Evolutionary conservation across 2,797 vertebrate species (phyloP), one percentile per base, ranked within the genome.

Genomic region (Orientallactaga sibirica): DNA sequence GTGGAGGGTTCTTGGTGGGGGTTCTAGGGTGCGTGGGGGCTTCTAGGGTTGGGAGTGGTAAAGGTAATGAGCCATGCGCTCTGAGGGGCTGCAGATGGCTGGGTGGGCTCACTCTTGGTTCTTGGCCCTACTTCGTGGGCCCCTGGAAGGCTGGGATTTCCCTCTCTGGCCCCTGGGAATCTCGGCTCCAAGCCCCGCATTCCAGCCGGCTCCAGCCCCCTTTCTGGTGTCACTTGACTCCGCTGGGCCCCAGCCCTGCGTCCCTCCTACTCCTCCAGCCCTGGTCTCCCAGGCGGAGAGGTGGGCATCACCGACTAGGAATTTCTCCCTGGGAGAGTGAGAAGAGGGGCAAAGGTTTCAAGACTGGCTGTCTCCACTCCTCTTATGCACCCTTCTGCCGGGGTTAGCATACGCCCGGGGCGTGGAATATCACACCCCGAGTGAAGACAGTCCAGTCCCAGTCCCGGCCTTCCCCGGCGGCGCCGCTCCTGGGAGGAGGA

Each of bases 231-330:
- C 95, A 97, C 97, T 97, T 95, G 96, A 97, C 81, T 96, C 96
- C 88, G 1, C 66, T 19, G 92, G 95, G 96, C 94, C 96, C 86
- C 91, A 88, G 94, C 68, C 93, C 93, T 75, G 68, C n/a, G 90
- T 82, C 94, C 82, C 91, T 92, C 88, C 89, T 91, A 68, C 73
- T 94, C 97, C 96, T 97, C 97, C 98, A 98, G 98, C 98, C 98
- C 87, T 67, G 79, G 87, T 76, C 89, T 92, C 55, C 11, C 12
- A 16, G 55, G 84, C 93, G 91, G 33, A 15, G 58, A 95, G 91
- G 95, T 96, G 96, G 95, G 92, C 92, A 96, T 90, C 95, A 93
- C 82, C 3, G 27, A 55, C 82, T 67, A 83, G 95, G 94, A 95
- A 96, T 97, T 95, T 64, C 90, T 80, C 83, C 95, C 75, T 33